Base-by-base conservation (phyloP, 2,797 vertebrate species). In the Anguilla anguilla region DNA sequence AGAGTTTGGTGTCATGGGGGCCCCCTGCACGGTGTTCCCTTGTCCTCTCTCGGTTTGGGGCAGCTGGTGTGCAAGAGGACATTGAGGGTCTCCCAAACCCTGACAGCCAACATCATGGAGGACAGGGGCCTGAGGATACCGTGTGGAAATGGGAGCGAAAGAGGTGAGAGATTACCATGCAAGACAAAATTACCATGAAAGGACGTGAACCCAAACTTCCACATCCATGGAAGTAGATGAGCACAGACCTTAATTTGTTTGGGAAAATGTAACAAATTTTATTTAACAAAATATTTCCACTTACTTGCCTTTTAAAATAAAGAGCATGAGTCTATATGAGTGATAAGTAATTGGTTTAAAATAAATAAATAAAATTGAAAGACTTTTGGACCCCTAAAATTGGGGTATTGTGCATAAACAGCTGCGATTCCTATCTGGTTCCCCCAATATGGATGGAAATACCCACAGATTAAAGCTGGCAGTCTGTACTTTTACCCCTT, bases 121-220 rank as follows among this genome's bases (percentile, higher is more conserved):
- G 89, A 85, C 46, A 87, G 0, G 15, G 87, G 69, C 31, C 57
- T 94, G 89, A 92, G 88, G 35, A 72, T 95, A 61, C 57, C n/a
- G 25, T 96, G 95, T 77, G 92, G 93, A 57, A 91, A 93, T 0
- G 67, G 86, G 79, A 57, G 85, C 0, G 64, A 9, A 0, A 1
- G 81, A 91, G 92, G 95, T 95, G 31, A 91, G 92, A 84, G 46
- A 83, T 31, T 13, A 59, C 19, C 17, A 6, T 25, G 39, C 6
- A 69, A 28, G 25, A 28, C 6, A n/a, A 28, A 69, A 28, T 3
- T 5, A 69, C 19, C 6, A 7, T 69, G 64, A 67, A 69, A 28
- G 64, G 28, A 10, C 9, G 25, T 69, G 9, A 25, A 69, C 0
- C 64, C 25, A 69, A 69, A n/a, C 64, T 69, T 69, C 64, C 64